phyloP scores from a whole-genome alignment of 2,113 vertebrate genomes.

The Cygnus buccinator region DNA sequence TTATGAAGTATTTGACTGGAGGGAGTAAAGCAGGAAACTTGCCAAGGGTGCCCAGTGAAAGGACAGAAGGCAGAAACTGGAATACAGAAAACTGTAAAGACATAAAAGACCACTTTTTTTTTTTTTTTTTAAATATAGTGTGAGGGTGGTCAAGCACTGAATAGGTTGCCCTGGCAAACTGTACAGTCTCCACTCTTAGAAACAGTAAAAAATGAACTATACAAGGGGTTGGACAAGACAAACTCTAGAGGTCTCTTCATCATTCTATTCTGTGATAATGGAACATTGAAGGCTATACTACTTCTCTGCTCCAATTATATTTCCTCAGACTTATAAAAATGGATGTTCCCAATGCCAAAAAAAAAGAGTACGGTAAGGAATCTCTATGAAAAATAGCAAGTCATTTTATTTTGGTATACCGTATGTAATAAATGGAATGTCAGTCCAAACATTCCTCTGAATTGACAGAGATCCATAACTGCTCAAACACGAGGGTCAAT shows the following conservation, averaged over 20 bases:
- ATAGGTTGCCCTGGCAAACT: background rate
- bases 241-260: background rate
- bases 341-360: background rate
- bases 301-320: background rate
- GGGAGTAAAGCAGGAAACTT: too few species aligned
- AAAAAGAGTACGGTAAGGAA: background rate
- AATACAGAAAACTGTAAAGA: background rate
- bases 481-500: background rate
- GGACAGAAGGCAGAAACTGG: background rate
- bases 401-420: background rate
- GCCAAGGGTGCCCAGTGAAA: background rate
- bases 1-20: too few species aligned
- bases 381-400: background rate
- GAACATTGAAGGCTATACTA: background rate
- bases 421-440: background rate
- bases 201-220: background rate
- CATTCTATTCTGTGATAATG: background rate
- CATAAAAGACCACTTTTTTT: background rate
- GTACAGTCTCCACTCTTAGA: background rate
- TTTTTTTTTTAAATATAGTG: background rate
- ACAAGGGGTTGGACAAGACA: background rate
- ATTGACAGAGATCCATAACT: background rate
- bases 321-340: background rate
- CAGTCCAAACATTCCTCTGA: background rate
- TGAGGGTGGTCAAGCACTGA: background rate